These are phyloP conservation scores for Andrena praecox DNA, from an alignment of 2,888 invertebrate species.

Conservation along the genomic window DNA sequence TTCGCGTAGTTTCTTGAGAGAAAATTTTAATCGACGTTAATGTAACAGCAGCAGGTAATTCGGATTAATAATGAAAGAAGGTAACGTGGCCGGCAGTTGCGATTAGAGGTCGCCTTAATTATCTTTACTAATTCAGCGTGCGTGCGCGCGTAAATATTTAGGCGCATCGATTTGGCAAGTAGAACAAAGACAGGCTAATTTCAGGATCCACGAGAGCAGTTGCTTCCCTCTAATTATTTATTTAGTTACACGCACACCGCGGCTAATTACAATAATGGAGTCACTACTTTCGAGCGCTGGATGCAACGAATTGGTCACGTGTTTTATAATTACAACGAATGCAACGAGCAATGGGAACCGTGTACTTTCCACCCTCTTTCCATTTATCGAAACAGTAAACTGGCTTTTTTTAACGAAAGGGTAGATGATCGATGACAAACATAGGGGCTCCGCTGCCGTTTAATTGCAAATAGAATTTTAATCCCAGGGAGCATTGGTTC, in stretches of 20 bases:
- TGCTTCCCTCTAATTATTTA: conserved; percentile 31
- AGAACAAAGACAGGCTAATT: conserved; percentile 32
- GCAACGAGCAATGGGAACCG: background rate
- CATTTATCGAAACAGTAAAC: background rate
- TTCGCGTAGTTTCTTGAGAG: too few relatives aligned
- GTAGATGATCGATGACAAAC: conserved; percentile 15
- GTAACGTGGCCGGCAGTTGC: background rate
- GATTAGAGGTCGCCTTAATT: conserved; percentile 11
- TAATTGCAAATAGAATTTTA: conserved; percentile 57
- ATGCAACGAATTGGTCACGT: conserved; percentile 18
- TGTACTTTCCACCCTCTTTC: background rate
- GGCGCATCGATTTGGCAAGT: conserved; percentile 17
- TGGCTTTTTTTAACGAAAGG: background rate
- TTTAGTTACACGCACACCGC: conserved; percentile 34
- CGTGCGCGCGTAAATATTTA: conserved; percentile 23
- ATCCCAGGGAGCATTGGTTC: conserved; percentile 41
- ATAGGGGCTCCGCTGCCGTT: conserved; percentile 22
- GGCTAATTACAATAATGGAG: conserved; percentile 15
- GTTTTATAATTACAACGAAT: background rate
- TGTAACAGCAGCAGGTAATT: background rate
- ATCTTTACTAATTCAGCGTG: background rate
- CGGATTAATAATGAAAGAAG: background rate
- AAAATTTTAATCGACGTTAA: background rate
- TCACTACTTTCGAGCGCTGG: background rate
- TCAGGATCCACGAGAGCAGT: background rate